Conservation (phyloP, 2,888 invertebrate species). For the Digitonthophagus gazella region DNA sequence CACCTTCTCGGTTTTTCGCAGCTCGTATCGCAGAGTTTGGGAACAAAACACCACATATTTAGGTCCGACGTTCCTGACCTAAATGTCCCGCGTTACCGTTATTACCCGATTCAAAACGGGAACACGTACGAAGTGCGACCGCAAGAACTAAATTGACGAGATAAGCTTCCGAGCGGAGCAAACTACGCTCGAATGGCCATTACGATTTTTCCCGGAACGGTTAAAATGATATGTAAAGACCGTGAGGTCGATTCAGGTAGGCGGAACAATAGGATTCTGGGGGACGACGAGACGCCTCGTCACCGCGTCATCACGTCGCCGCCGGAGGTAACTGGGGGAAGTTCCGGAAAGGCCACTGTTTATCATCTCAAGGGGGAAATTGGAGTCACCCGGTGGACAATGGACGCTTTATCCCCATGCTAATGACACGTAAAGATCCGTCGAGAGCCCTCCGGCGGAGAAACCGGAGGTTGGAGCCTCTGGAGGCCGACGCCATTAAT, state of each 20-base stretch:
- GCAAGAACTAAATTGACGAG: conserved; percentile 16
- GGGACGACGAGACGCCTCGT: not conserved
- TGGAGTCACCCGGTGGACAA: conserved; percentile 6
- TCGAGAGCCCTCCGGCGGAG: not conserved
- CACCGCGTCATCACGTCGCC: not conserved
- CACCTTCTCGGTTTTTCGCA: too few relatives aligned
- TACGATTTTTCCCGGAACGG: not conserved
- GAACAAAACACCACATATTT: too few relatives aligned
- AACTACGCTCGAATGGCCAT: not conserved
- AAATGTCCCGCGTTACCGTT: not conserved
- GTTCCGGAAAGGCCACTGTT: conserved; percentile 4
- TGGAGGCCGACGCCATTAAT: conserved; percentile 3
- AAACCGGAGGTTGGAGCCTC: not conserved
- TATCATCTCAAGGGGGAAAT: conserved; percentile 13
- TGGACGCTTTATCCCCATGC: conserved; percentile 6
- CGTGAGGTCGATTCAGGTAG: not conserved
- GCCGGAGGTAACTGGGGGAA: not conserved
- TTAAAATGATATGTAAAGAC: not conserved
- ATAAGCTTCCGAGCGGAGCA: not conserved
- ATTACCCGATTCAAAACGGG: not conserved
- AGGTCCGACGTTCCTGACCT: not conserved
- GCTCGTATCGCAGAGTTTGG: too few relatives aligned
- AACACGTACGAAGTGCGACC: not conserved
- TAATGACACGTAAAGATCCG: conserved; percentile 15
- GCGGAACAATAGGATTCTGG: not conserved